Conservation (phyloP, 1,140 invertebrate species). For the Elymnias hypermnestra region DNA sequence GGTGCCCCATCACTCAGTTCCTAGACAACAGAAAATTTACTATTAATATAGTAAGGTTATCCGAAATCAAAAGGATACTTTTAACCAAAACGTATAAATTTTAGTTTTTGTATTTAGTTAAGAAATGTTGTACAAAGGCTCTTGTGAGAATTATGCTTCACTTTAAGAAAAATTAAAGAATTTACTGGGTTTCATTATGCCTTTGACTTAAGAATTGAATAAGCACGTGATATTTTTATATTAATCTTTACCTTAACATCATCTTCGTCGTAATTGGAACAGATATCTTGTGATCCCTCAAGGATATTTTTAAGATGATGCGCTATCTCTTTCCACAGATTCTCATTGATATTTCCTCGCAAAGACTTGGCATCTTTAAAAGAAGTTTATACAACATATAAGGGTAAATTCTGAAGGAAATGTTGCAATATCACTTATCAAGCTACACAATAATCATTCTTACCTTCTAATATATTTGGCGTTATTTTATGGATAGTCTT, state of each 20-base stretch:
- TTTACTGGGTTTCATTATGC: too few relatives aligned
- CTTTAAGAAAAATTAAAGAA: too few relatives aligned
- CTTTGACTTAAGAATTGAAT: too few relatives aligned
- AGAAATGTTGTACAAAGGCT: too few relatives aligned
- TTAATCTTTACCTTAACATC: slow-evolving; percentile 27
- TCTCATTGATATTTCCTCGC: slow-evolving; percentile 14
- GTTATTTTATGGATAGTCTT: slow-evolving; percentile 8
- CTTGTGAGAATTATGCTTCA: too few relatives aligned
- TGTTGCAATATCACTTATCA: background rate
- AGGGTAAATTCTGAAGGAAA: background rate
- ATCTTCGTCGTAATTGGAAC: slow-evolving; percentile 10
- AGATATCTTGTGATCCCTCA: slow-evolving; percentile 24
- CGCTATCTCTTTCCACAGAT: slow-evolving; percentile 16
- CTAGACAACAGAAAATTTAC: slow-evolving; percentile 20
- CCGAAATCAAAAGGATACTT: too few relatives aligned
- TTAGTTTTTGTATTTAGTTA: too few relatives aligned
- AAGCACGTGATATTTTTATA: too few relatives aligned
- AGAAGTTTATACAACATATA: background rate
- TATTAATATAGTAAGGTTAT: too few relatives aligned
- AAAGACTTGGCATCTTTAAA: slow-evolving; percentile 25
- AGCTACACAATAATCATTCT: background rate
- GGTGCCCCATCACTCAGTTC: slow-evolving; percentile 22
- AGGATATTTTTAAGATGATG: slow-evolving; percentile 25
- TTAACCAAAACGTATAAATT: too few relatives aligned
- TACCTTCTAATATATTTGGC: slow-evolving; percentile 13